Percentiles rank a stretch among this genome's conserved stretches.
Conservation (phyloP, 2,888 invertebrate genomes). For the Himalopsyche japonica region DNA sequence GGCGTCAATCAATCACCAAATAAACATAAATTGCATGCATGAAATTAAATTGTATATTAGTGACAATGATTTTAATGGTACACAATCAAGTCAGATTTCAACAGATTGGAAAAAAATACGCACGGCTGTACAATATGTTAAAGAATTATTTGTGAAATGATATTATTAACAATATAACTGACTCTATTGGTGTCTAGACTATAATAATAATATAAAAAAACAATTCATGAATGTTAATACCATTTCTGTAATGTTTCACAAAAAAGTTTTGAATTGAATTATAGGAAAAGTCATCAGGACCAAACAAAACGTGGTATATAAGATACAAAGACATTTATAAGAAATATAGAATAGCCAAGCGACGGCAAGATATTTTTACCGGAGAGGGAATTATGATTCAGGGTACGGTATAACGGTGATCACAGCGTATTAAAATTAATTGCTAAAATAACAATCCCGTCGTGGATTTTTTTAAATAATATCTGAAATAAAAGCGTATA, state of each 20-base stretch:
- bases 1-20: too few species aligned
- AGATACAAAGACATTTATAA: background rate
- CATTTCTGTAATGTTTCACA: background rate
- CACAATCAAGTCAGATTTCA: too few species aligned
- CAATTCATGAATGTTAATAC: background rate
- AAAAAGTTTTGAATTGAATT: background rate
- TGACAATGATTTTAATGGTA: too few species aligned
- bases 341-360: background rate
- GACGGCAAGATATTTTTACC: background rate
- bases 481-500: background rate
- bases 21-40: too few species aligned
- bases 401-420: background rate
- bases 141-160: too few species aligned
- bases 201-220: too few species aligned
- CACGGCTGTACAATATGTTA: too few species aligned
- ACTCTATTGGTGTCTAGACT: too few species aligned
- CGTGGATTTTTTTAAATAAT: background rate
- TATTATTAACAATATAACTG: too few species aligned
- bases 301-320: background rate
- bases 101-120: too few species aligned
- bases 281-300: background rate
- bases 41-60: too few species aligned
- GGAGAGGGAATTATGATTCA: background rate
- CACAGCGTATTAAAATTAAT: background rate
- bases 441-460: background rate